Conservation (phyloP, 2,113 vertebrate genomes). For the Arenaria interpres region DNA sequence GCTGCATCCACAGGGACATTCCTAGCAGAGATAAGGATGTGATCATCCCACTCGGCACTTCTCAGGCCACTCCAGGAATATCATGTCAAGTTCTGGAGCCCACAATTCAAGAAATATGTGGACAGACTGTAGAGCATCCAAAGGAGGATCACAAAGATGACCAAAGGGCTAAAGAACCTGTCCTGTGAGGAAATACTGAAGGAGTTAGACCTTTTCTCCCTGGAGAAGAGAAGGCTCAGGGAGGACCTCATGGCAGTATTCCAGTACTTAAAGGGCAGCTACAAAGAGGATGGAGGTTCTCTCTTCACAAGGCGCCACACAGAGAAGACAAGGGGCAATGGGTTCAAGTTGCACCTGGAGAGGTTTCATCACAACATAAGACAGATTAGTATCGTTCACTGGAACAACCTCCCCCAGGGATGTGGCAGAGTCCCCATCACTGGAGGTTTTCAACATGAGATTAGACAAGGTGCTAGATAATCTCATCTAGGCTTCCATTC, state of each 20-base stretch:
- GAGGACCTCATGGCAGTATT: not conserved
- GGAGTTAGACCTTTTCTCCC: not conserved
- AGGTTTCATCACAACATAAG: not conserved
- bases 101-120: not conserved
- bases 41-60: not conserved
- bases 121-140: not conserved
- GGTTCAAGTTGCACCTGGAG: rapidly evolving
- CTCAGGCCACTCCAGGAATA: not conserved
- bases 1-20: not conserved
- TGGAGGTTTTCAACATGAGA: not conserved
- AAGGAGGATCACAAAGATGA: not conserved
- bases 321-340: not conserved
- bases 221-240: not conserved
- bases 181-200: not conserved
- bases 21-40: not conserved
- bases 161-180: not conserved
- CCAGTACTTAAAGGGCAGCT: not conserved
- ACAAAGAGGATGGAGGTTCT: not conserved
- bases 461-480: not conserved
- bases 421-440: not conserved
- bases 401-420: not conserved
- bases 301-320: not conserved
- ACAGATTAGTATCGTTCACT: not conserved
- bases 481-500: not conserved
- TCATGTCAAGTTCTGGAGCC: not conserved